These are phyloP conservation scores for Champsocephalus esox DNA, from an alignment of 2,797 vertebrate species.

Conservation along the genomic window DNA sequence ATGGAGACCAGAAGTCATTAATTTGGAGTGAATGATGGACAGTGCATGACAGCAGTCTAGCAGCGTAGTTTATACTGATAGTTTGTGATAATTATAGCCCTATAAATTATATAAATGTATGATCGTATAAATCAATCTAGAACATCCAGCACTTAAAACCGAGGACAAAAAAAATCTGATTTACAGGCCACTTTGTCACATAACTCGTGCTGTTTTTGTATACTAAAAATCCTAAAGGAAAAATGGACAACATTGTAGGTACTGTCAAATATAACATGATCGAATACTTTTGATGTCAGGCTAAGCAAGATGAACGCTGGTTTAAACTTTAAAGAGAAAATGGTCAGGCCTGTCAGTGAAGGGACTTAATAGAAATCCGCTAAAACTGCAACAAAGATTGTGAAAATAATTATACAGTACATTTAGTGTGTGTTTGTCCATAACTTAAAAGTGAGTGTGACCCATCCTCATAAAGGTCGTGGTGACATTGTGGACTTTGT, in stretches of 20 bases:
- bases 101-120: not conserved
- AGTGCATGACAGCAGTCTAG: constrained; percentile 2
- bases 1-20: constrained; percentile 31
- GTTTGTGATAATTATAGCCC: not conserved
- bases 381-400: not conserved
- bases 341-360: constrained; percentile 2
- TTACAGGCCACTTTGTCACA: not conserved
- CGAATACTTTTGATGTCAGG: no score
- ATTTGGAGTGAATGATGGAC: constrained; percentile 25
- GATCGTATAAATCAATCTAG: not conserved
- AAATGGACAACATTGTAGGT: no score
- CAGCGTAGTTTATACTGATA: not conserved
- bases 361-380: no score
- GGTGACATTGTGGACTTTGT: constrained; percentile 55
- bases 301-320: no score
- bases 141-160: not conserved
- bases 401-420: not conserved
- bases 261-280: no score
- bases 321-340: not conserved
- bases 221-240: no score
- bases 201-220: not conserved
- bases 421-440: not conserved
- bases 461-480: constrained; percentile 41
- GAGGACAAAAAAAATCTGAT: not conserved
- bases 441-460: constrained; percentile 17